These are phyloP conservation scores for Ophiothrix spiculata DNA, from an alignment of 35 echinoderm and acorn worm species.

Conservation along the genomic window DNA sequence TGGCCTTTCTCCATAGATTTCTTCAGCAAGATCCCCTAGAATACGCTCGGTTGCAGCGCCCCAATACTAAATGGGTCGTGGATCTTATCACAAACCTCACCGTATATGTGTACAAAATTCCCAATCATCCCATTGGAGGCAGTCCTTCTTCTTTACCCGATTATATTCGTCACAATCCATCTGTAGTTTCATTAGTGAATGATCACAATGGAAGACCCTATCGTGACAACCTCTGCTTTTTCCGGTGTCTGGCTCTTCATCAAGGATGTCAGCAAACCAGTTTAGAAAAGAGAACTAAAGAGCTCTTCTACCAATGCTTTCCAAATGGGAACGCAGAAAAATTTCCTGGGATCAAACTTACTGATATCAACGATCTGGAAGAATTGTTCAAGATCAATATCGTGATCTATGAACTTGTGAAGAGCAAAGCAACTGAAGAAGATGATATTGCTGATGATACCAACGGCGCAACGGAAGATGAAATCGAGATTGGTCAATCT, in stretches of 20 bases:
- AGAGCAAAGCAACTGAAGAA: background rate
- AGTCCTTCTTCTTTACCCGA: background rate
- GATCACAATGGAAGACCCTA: slow-evolving; percentile 15
- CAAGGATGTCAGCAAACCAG: background rate
- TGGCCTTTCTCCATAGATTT: background rate
- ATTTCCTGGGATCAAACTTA: background rate
- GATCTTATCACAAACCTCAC: slow-evolving; percentile 25
- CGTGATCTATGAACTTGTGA: slow-evolving; percentile 10
- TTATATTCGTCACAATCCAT: too few relatives aligned
- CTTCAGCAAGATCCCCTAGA: background rate
- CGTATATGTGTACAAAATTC: slow-evolving; percentile 8
- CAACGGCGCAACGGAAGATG: background rate
- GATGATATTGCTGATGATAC: too few relatives aligned
- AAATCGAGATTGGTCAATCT: too few relatives aligned
- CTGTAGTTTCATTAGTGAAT: too few relatives aligned
- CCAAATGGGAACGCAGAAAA: background rate
- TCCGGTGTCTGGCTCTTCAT: slow-evolving; percentile 22
- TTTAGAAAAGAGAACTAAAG: background rate
- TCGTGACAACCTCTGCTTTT: slow-evolving; percentile 31
- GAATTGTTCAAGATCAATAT: slow-evolving; percentile 33
- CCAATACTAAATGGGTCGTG: slow-evolving; percentile 30
- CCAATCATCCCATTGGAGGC: slow-evolving; percentile 8
- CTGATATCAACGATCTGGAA: slow-evolving; percentile 18
- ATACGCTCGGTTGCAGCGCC: background rate
- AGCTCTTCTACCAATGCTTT: background rate